Percentiles rank a stretch among this genome's conserved stretches.
These are phyloP conservation scores for Cheilosia pagana DNA, from an alignment of 2,888 invertebrate genomes.

Conservation along the genomic window DNA sequence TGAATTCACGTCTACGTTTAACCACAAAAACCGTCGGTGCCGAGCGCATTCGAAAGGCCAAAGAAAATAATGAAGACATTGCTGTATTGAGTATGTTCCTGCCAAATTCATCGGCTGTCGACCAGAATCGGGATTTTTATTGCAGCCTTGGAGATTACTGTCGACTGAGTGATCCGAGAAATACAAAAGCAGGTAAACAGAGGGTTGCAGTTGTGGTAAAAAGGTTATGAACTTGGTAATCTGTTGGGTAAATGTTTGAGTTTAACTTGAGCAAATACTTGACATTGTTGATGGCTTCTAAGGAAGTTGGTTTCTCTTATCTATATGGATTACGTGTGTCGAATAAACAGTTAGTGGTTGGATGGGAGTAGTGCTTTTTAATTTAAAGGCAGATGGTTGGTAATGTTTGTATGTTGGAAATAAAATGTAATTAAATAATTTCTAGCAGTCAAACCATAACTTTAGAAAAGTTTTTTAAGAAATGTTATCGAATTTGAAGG, in stretches of 20 bases:
- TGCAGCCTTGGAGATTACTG: slow-evolving; percentile 91
- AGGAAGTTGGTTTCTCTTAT: background rate
- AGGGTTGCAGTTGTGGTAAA: background rate
- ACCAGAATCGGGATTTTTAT: slow-evolving; percentile 90
- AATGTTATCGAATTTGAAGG: no score
- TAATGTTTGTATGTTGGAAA: no score
- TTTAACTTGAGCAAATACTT: slow-evolving; percentile 18
- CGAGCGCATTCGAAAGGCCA: slow-evolving; percentile 90
- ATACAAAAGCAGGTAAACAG: slow-evolving; percentile 90
- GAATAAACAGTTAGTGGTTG: background rate
- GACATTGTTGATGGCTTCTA: slow-evolving; percentile 9
- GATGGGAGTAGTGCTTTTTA: background rate
- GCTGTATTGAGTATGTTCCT: slow-evolving; percentile 94
- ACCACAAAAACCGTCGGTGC: slow-evolving; percentile 92
- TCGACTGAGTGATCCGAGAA: slow-evolving; percentile 89
- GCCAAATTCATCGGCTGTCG: slow-evolving; percentile 86
- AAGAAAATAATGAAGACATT: slow-evolving; percentile 93
- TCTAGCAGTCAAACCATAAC: no score
- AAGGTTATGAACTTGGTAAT: slow-evolving; percentile 44
- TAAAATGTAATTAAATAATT: no score
- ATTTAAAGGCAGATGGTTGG: background rate
- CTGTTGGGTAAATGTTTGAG: slow-evolving; percentile 45
- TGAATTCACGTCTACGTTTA: slow-evolving; percentile 89
- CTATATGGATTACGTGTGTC: background rate
- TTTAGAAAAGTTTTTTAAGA: no score